Evolutionary conservation across 2,113 vertebrate genomes (phyloP).

Genomic region (Sinocyclocheilus anophthalmus): DNA sequence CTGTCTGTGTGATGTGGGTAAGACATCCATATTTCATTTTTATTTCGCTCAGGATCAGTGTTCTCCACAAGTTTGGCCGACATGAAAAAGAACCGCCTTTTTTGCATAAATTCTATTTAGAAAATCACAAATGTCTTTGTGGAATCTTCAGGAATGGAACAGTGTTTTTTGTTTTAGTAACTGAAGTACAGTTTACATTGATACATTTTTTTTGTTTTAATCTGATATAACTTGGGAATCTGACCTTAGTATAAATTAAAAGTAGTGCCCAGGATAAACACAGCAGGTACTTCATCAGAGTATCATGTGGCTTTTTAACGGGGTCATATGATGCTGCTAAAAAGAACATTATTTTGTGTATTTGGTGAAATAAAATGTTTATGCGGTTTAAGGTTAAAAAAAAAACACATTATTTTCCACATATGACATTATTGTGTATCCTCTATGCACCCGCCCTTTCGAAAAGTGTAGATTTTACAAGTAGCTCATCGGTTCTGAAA

Average conservation of each 20-base stretch:
- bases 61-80: slow-evolving; percentile 30
- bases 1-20: slow-evolving; percentile 32
- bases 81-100: background rate
- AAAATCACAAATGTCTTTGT: background rate
- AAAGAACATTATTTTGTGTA: too few species aligned
- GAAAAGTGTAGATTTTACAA: too few species aligned
- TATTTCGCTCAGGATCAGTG: slow-evolving; percentile 15
- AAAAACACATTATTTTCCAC: too few species aligned
- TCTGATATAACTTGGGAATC: background rate
- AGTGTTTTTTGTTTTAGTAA: background rate
- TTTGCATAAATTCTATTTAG: background rate
- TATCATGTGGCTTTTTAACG: background rate
- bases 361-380: too few species aligned
- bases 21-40: slow-evolving; percentile 21
- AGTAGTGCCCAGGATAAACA: too few species aligned
- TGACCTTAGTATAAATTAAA: background rate
- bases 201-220: background rate
- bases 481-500: too few species aligned
- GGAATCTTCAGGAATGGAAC: background rate
- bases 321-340: too few species aligned
- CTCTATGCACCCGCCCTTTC: too few species aligned
- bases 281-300: background rate
- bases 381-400: too few species aligned
- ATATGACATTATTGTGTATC: too few species aligned
- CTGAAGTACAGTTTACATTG: background rate